phyloP scores from a whole-genome alignment of 2,797 vertebrate species.

The Staurois parvus region DNA sequence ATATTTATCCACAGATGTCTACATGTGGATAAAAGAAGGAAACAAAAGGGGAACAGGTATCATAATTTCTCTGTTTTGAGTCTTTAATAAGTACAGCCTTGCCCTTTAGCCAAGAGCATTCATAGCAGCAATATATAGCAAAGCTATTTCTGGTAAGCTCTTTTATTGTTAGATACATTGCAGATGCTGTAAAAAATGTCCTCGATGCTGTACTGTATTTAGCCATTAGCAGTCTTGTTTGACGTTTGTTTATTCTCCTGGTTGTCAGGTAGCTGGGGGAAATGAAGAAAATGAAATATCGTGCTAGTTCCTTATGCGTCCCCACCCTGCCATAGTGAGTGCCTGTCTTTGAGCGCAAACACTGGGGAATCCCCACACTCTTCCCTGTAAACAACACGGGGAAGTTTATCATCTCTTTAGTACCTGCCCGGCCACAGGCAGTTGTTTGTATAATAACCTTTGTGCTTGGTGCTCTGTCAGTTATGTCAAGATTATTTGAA shows the following conservation, averaged over 20 bases:
- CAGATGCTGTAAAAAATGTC: neutral
- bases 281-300: neutral
- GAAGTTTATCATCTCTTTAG: neutral
- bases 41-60: too few relatives aligned
- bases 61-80: too few relatives aligned
- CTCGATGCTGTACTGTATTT: neutral
- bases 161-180: neutral
- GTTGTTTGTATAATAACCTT: neutral
- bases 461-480: neutral
- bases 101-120: too few relatives aligned
- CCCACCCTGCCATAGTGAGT: neutral
- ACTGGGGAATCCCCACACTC: conserved; percentile 41
- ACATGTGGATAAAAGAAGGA: too few relatives aligned
- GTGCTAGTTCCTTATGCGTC: neutral
- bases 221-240: neutral
- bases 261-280: conserved; percentile 25
- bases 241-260: conserved; percentile 23
- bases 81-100: too few relatives aligned
- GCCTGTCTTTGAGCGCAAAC: neutral
- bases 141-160: too few relatives aligned
- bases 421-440: neutral
- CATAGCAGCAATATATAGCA: too few relatives aligned
- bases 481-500: neutral
- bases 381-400: neutral
- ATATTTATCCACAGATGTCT: too few relatives aligned